phyloP scores from a whole-genome alignment of 2,113 vertebrate species.

The Forbesichthys papilliferus region DNA sequence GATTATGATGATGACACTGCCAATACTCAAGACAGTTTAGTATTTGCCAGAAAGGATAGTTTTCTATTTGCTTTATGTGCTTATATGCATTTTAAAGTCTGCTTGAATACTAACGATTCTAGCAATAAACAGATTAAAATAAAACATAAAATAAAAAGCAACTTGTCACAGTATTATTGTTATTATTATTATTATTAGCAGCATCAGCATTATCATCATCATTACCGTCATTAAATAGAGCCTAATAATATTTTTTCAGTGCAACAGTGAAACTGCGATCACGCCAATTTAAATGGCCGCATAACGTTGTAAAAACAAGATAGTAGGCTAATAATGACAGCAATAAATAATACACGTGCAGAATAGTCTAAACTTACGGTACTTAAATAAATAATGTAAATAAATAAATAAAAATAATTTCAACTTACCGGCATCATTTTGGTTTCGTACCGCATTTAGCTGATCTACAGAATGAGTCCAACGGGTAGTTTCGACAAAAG shows the following conservation, averaged over 20 bases:
- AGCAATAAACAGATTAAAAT: too few relatives aligned
- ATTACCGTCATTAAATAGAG: too few relatives aligned
- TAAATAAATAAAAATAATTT: background rate
- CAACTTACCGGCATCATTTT: conserved; percentile 96
- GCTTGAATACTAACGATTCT: background rate
- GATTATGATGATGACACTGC: conserved; percentile 36
- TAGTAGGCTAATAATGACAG: conserved; percentile 1
- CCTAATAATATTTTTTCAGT: background rate
- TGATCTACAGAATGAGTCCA: conserved; percentile 55
- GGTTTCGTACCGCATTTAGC: conserved; percentile 88
- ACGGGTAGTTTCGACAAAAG: conserved; percentile 65
- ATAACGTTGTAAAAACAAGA: background rate
- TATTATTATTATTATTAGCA: too few relatives aligned
- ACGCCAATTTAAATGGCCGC: conserved; percentile 62
- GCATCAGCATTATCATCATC: too few relatives aligned
- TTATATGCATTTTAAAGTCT: background rate
- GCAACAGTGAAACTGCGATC: conserved; percentile 20
- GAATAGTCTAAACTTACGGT: conserved; percentile 12
- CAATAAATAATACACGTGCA: background rate
- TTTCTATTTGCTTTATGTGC: conserved; percentile 10
- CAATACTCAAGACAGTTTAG: conserved; percentile 41
- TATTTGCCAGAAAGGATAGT: conserved; percentile 38
- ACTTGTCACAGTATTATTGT: background rate
- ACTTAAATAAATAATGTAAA: conserved; percentile 1
- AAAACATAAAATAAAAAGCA: too few relatives aligned